phyloP scores from a whole-genome alignment of 1,140 invertebrate species.

The Drosophila jambulina region DNA sequence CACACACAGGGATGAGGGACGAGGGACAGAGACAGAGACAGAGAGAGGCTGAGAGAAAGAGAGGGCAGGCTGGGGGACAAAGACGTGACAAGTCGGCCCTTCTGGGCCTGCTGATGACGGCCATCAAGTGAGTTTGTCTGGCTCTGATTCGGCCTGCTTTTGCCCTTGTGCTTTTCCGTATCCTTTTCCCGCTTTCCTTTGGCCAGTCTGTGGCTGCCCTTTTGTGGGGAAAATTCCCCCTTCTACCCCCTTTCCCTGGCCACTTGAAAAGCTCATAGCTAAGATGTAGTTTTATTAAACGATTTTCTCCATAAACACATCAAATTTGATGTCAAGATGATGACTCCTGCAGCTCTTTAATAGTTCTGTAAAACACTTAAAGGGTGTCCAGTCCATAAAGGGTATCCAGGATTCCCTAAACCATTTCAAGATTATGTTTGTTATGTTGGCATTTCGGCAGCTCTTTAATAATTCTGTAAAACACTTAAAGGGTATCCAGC shows the following conservation, averaged over 20 bases:
- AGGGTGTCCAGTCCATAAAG: not conserved
- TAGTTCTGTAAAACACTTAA: not conserved
- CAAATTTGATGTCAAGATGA: not conserved
- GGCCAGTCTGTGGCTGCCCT: constrained; percentile 8
- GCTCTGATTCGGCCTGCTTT: constrained; percentile 24
- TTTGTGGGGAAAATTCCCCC: not conserved
- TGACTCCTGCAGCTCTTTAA: not conserved
- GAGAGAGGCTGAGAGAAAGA: not conserved
- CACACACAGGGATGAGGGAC: not conserved
- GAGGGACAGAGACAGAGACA: not conserved
- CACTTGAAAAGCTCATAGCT: constrained; percentile 2
- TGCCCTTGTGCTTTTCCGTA: not conserved
- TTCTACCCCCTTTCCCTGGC: too few relatives aligned
- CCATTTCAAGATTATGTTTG: too few relatives aligned
- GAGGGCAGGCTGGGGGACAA: not conserved
- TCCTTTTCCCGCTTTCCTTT: not conserved
- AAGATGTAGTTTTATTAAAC: constrained; percentile 1
- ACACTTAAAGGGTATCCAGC: not conserved
- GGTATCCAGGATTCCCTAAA: not conserved
- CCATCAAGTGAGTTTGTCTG: constrained; percentile 54
- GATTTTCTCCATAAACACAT: not conserved
- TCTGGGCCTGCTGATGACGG: constrained; percentile 52
- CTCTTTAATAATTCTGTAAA: not conserved
- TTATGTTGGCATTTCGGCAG: too few relatives aligned
- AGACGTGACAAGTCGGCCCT: constrained; percentile 45